Base-by-base conservation (phyloP, 1,140 invertebrate genomes). In the Drosophila albomicans region DNA sequence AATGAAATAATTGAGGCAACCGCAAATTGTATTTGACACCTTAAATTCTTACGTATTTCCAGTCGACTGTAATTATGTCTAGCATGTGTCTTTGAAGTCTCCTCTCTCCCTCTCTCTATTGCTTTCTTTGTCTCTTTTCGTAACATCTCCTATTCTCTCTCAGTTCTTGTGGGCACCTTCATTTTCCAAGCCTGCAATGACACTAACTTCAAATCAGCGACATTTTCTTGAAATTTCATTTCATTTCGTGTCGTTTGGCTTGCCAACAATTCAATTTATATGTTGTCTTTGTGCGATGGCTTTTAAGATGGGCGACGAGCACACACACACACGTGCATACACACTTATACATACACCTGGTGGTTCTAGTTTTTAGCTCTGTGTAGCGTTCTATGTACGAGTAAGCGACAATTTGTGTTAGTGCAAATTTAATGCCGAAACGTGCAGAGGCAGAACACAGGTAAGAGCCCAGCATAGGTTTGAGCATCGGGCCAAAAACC, bases 361-460 rank as follows among this genome's bases (percentile, higher is more conserved):
- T 38, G 35, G 28, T 62, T 58, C 43, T 52, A 71, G 73, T 74
- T 71, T 78, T 82, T 79, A 51, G 51, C 73, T 84, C 32, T 32
- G 43, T 71, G 64, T 70, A 54, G 13, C 8, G 8, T 15, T 54
- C 52, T 68, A 46, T 74, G 58, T 82, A 79, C 32, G 80, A 68
- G 82, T 80, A 84, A 88, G 84, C 82, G 82, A 87, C 84, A 88
- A 88, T 88, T 88, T 88, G 84, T 89, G 85, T 88, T 88, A 78
- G 85, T 88, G 84, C 80, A 88, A 88, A 88, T 88, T 88, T 88
- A 88, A 88, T 88, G 84, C 74, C 79, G 49, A 86, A 86, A 87
- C 82, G 70, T 87, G 82, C 75, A 68, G 8, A 56, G 56, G 52
- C 51, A 30, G 52, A 43, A n/a, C 48, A 61, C 48, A 61, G 70